Evolutionary conservation across 2,113 vertebrate species (phyloP).

Genomic region (Uropsilus gracilis): DNA sequence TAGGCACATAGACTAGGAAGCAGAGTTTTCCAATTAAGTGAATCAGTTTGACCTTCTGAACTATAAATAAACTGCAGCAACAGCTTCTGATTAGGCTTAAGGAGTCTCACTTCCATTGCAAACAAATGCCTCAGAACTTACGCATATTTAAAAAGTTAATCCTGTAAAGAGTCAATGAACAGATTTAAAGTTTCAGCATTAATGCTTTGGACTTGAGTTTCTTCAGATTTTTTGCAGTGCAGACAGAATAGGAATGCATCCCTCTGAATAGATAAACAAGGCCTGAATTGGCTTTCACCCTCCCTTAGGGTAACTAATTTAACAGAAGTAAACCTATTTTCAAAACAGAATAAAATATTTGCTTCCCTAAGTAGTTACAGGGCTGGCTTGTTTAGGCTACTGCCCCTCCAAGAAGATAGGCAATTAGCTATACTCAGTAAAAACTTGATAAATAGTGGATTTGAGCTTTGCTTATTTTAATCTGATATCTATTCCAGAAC

Average conservation of each 20-base stretch:
- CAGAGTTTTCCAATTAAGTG: constrained; percentile 80
- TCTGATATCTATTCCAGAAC: constrained; percentile 24
- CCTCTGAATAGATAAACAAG: constrained; percentile 64
- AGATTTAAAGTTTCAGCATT: constrained; percentile 72
- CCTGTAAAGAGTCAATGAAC: constrained; percentile 70
- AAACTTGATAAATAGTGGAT: constrained; percentile 46
- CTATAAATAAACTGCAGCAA: constrained; percentile 80
- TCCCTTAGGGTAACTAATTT: constrained; percentile 57
- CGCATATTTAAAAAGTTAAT: constrained; percentile 76
- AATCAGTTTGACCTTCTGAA: constrained; percentile 81
- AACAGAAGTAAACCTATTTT: constrained; percentile 60
- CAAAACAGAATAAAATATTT: constrained; percentile 70
- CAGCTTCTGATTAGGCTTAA: constrained; percentile 77
- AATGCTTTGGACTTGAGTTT: constrained; percentile 45
- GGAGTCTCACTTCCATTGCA: constrained; percentile 60
- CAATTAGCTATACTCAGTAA: constrained; percentile 37
- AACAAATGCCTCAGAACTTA: constrained; percentile 67
- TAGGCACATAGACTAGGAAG: constrained; percentile 64
- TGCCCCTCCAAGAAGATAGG: neutral
- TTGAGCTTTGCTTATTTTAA: constrained; percentile 51
- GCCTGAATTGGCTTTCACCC: neutral
- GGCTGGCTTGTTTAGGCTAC: neutral
- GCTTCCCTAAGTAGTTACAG: constrained; percentile 52
- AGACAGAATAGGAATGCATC: constrained; percentile 40
- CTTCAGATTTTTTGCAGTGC: constrained; percentile 69